These are phyloP conservation scores for Chrysomela aeneicollis DNA, from an alignment of 2,888 invertebrate species.

Conservation along the genomic window DNA sequence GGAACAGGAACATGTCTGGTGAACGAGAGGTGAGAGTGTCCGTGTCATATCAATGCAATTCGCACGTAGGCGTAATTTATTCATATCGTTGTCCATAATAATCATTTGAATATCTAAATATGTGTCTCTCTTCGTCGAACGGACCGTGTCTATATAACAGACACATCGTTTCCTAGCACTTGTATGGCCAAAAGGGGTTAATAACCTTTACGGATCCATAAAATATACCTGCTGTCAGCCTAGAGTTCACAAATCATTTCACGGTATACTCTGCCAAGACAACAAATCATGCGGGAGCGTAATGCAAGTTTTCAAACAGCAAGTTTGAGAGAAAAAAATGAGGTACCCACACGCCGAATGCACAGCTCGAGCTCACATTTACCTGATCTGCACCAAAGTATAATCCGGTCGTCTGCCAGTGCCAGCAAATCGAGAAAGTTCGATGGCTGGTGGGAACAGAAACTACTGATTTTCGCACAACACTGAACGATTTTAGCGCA, in stretches of 20 bases:
- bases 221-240: slow-evolving; percentile 25
- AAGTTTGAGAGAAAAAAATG: too few relatives aligned
- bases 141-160: slow-evolving; percentile 20
- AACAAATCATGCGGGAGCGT: slow-evolving; percentile 11
- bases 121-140: slow-evolving; percentile 10
- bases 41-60: too few relatives aligned
- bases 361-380: too few relatives aligned
- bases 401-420: too few relatives aligned
- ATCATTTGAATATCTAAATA: slow-evolving; percentile 4
- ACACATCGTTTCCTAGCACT: slow-evolving; percentile 28
- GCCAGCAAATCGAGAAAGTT: slow-evolving; percentile 31
- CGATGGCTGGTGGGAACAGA: slow-evolving; percentile 38
- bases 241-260: slow-evolving; percentile 8
- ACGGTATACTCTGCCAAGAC: background rate
- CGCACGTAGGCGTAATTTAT: too few relatives aligned
- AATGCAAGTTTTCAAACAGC: too few relatives aligned
- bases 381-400: background rate
- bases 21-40: too few relatives aligned
- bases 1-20: too few relatives aligned
- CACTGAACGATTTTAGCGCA: too few relatives aligned
- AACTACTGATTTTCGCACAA: slow-evolving; percentile 34
- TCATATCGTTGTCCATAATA: slow-evolving; percentile 2
- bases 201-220: slow-evolving; percentile 29
- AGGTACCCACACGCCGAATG: too few relatives aligned
- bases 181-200: slow-evolving; percentile 26